Evolutionary conservation across 2,797 vertebrate species (phyloP).

Genomic region (Harpia harpyja): DNA sequence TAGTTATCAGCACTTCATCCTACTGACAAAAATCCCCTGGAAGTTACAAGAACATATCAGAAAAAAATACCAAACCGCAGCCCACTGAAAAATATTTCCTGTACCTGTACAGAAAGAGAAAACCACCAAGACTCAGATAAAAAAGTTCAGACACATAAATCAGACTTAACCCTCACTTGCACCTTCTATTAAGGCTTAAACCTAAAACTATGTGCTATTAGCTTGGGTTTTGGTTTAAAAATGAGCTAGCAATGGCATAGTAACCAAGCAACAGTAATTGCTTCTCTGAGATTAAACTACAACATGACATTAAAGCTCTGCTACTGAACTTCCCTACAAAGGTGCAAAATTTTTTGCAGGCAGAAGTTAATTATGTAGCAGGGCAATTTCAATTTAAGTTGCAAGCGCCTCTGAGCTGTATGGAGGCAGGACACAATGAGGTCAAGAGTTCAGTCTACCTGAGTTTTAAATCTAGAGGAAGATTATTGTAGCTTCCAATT

Average conservation of each 20-base stretch:
- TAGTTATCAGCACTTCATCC: background rate
- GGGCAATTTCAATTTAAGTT: slow-evolving; percentile 53
- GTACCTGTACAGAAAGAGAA: background rate
- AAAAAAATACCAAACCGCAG: background rate
- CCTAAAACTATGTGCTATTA: slow-evolving; percentile 29
- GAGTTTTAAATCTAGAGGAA: slow-evolving; percentile 35
- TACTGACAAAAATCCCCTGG: background rate
- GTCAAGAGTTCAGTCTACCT: slow-evolving; percentile 20
- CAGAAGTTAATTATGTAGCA: slow-evolving; percentile 61
- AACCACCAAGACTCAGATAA: background rate
- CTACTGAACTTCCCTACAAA: slow-evolving; percentile 30
- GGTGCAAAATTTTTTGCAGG: slow-evolving; percentile 44
- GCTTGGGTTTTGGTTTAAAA: slow-evolving; percentile 49
- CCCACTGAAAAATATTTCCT: background rate
- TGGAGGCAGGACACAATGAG: background rate
- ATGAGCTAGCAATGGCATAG: slow-evolving; percentile 17
- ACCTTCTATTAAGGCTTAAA: slow-evolving; percentile 24
- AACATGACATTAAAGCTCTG: slow-evolving; percentile 43
- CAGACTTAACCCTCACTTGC: slow-evolving; percentile 13
- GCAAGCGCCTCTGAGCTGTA: background rate
- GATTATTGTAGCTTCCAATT: background rate
- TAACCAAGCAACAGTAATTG: slow-evolving; percentile 53
- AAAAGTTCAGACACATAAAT: background rate
- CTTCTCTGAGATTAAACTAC: slow-evolving; percentile 51
- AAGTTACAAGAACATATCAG: background rate